A percentile compares a stretch with the other conserved stretches of the same genome.
These are phyloP conservation scores for Porphyrio hochstetteri DNA, from an alignment of 2,113 vertebrate genomes.

Conservation along the genomic window DNA sequence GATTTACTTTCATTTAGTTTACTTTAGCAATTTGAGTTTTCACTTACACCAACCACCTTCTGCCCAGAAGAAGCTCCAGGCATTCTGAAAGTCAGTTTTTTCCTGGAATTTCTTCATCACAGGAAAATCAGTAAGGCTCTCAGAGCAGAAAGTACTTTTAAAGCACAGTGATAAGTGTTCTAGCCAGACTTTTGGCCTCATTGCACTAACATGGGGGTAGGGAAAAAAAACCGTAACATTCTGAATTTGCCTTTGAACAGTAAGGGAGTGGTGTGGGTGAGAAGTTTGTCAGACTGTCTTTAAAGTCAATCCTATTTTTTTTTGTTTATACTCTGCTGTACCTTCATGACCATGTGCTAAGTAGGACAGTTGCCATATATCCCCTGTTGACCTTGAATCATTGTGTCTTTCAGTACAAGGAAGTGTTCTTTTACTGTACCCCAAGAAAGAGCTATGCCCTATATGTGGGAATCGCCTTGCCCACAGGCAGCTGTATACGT, in stretches of 20 bases:
- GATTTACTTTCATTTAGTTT: constrained; percentile 49
- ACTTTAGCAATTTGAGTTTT: constrained; percentile 30
- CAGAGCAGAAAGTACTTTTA: background rate
- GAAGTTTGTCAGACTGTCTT: background rate
- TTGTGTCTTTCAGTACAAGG: background rate
- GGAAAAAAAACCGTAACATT: background rate
- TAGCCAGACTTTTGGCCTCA: background rate
- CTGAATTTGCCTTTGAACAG: background rate
- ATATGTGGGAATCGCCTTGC: background rate
- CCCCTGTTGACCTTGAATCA: background rate
- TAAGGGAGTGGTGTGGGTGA: background rate
- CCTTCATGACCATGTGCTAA: background rate
- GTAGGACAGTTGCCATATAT: background rate
- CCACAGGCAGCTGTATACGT: background rate
- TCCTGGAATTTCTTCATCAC: background rate
- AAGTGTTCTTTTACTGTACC: background rate
- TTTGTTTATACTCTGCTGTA: background rate
- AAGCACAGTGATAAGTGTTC: background rate
- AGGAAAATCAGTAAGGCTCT: background rate
- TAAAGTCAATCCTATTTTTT: background rate
- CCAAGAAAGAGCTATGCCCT: background rate
- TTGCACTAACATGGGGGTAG: background rate
- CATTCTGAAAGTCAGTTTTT: background rate
- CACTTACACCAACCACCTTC: background rate
- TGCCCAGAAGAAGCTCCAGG: background rate